These are phyloP conservation scores for Phalacrocorax brasilianus DNA, from an alignment of 2,113 vertebrate species.

Conservation along the genomic window DNA sequence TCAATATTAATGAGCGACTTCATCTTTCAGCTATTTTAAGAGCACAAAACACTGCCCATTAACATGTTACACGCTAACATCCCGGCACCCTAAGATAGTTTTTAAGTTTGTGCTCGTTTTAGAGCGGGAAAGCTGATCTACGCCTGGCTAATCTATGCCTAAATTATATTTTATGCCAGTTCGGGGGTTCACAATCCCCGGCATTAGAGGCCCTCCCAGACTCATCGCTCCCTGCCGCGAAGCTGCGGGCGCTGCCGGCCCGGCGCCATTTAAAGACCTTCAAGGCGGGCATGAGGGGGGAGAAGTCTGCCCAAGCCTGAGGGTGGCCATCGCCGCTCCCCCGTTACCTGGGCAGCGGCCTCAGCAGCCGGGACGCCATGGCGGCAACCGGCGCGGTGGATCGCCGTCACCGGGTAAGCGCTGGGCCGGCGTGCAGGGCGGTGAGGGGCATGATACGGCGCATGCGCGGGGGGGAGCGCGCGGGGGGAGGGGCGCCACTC, in stretches of 20 bases:
- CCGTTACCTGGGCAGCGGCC: conserved; percentile 5
- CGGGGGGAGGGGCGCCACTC: accelerated
- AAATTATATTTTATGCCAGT: neutral
- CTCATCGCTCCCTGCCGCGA: neutral
- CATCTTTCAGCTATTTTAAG: neutral
- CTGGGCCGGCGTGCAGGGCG: neutral
- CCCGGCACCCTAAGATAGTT: accelerated
- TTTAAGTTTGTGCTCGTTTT: accelerated
- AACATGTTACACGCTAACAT: accelerated
- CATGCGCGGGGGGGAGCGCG: neutral
- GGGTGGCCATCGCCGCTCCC: neutral
- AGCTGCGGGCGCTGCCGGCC: neutral
- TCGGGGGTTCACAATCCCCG: too few species aligned
- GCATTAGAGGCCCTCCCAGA: neutral
- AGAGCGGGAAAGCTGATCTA: neutral
- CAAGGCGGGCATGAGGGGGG: accelerated
- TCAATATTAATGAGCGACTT: accelerated
- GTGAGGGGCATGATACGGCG: neutral
- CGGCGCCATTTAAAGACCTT: neutral
- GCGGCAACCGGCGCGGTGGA: neutral
- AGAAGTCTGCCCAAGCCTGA: too few species aligned
- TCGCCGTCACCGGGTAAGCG: neutral
- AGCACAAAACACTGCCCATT: neutral
- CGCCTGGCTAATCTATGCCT: neutral
- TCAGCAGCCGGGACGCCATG: neutral